Base-by-base conservation (phyloP, 2,888 invertebrate species). In the Enchytraeus crypticus region DNA sequence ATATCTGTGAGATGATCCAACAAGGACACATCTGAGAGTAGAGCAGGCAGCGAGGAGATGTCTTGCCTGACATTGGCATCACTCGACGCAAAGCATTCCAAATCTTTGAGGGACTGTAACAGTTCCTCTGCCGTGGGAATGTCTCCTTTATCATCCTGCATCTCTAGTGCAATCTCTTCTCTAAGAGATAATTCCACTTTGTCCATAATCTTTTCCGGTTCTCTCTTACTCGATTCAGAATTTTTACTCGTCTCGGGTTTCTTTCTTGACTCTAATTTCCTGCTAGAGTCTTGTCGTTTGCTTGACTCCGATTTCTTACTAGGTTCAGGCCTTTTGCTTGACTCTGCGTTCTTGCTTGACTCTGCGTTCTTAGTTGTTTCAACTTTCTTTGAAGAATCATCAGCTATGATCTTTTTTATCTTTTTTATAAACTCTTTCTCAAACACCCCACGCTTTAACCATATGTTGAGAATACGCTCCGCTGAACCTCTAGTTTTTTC, bases 31-130 rank as follows among this genome's bases (percentile, higher is more conserved):
- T 96, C 93, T 0, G 93, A 93, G 2, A 96, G 92, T 82, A 93
- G 92, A 54, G 89, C 88, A 0, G 96, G 96, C 57, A 96, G 83
- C 61, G 89, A 90, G 0, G 95, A 92, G 70, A 96, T 96, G 75
- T 88, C 86, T 78, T 95, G 92, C 67, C 96, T 82, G 1, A 93
- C 90, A 0, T 86, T 85, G 66, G 92, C 95, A 83, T 96, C 96
- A 71, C 92, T 90, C 0, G 95, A 95, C 1, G 96, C 93, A 62
- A 92, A 90, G 73, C 90, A 91, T 79, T 96, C 96, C 72, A 96
- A 82, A 71, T 90, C 90, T 79, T 88, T 82, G 49, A 78, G 65
- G 8, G 74, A 68, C 59, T 89, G 89, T 64, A 95, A 87, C 33
- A 96, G 83, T 72, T 92, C 92, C 74, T 95, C 92, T 0, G 93